These are phyloP conservation scores for Ammodytes marinus DNA, from an alignment of 2,113 vertebrate species.

Conservation along the genomic window DNA sequence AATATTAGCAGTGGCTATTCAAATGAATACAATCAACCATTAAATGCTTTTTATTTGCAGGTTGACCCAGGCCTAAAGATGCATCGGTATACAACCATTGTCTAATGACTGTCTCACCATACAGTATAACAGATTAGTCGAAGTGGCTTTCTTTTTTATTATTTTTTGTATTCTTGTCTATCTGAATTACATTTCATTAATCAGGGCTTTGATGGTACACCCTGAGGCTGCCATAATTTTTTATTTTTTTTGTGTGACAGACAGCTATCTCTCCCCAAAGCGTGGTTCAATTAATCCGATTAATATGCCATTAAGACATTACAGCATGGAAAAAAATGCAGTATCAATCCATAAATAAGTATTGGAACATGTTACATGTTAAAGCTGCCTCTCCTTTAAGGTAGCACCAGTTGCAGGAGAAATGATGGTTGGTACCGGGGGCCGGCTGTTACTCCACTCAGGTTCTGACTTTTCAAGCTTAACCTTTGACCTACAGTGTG, in stretches of 20 bases:
- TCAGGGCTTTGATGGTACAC: conserved; percentile 51
- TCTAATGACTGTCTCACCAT: not conserved
- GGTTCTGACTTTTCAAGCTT: conserved; percentile 30
- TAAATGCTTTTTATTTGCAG: not conserved
- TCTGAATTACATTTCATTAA: conserved; percentile 45
- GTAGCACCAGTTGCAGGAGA: conserved; percentile 36
- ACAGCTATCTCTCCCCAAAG: conserved; percentile 66
- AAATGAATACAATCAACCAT: not conserved
- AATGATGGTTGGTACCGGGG: conserved; percentile 15
- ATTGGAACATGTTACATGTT: conserved; percentile 58
- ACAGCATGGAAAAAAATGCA: conserved; percentile 24
- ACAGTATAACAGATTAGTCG: not conserved
- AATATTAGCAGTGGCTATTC: not conserved
- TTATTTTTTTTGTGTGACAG: conserved; percentile 64
- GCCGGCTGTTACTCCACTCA: conserved; percentile 3
- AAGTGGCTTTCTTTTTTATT: not conserved
- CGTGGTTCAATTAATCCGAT: conserved; percentile 80
- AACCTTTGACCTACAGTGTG: conserved; percentile 19
- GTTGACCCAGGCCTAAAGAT: not conserved
- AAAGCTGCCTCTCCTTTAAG: conserved; percentile 47
- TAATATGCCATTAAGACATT: conserved; percentile 76
- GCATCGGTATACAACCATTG: not conserved
- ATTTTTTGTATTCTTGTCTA: not conserved
- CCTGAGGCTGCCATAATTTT: conserved; percentile 55
- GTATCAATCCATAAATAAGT: conserved; percentile 48